Percentiles rank a stretch among this genome's conserved stretches.
phyloP scores from a whole-genome alignment of 1,140 invertebrate species.

The Phthorimaea operculella region DNA sequence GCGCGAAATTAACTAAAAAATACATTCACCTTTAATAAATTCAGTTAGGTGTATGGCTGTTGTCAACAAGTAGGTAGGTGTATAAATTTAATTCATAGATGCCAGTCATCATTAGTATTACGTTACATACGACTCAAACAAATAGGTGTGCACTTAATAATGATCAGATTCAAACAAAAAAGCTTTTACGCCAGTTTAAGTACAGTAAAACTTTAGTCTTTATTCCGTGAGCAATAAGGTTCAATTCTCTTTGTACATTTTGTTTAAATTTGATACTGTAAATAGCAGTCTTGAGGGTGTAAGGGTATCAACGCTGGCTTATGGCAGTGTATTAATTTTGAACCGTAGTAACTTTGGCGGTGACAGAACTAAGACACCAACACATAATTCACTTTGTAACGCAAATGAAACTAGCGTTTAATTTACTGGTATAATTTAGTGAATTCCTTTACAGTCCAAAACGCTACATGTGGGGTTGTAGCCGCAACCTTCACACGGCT shows the following conservation, averaged over 20 bases:
- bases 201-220: slow-evolving; percentile 10
- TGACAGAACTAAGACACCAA: slow-evolving; percentile 66
- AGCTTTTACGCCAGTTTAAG: slow-evolving; percentile 17
- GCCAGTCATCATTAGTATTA: slow-evolving; percentile 57
- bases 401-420: slow-evolving; percentile 66
- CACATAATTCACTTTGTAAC: slow-evolving; percentile 65
- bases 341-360: slow-evolving; percentile 65
- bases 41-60: slow-evolving; percentile 18
- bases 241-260: slow-evolving; percentile 16
- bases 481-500: background rate
- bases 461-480: slow-evolving; percentile 13
- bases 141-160: slow-evolving; percentile 64
- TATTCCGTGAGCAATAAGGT: slow-evolving; percentile 23
- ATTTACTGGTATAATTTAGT: slow-evolving; percentile 66
- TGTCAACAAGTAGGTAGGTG: slow-evolving; percentile 21
- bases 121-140: slow-evolving; percentile 61
- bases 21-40: too few species aligned
- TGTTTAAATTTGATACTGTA: slow-evolving; percentile 55
- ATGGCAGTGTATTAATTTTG: slow-evolving; percentile 67
- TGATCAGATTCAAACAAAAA: slow-evolving; percentile 40
- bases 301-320: slow-evolving; percentile 60
- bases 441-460: slow-evolving; percentile 55
- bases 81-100: slow-evolving; percentile 48
- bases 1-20: too few species aligned
- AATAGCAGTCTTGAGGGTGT: slow-evolving; percentile 56